phyloP scores from a whole-genome alignment of 2,113 vertebrate genomes.

The Prunella fulvescens region DNA sequence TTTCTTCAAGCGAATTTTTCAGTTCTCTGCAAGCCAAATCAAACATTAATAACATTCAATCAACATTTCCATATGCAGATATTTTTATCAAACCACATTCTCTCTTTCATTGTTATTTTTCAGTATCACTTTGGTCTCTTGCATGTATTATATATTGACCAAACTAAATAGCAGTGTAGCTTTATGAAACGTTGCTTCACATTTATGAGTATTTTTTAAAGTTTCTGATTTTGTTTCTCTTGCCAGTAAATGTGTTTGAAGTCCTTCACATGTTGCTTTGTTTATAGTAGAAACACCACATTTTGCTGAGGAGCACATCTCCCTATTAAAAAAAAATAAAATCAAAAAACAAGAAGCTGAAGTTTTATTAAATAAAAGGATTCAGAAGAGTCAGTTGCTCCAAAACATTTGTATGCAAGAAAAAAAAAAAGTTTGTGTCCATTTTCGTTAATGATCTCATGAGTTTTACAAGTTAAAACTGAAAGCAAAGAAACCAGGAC shows the following conservation, averaged over 20 bases:
- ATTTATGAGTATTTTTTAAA: conserved; percentile 37
- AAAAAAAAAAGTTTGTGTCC: conserved; percentile 63
- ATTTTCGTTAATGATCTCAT: conserved; percentile 77
- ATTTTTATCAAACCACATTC: conserved; percentile 19
- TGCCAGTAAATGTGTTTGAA: conserved; percentile 60
- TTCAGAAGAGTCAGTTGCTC: conserved; percentile 64
- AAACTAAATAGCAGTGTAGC: conserved; percentile 10
- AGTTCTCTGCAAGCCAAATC: conserved; percentile 9
- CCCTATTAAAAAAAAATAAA: conserved; percentile 45
- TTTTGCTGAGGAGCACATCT: conserved; percentile 59
- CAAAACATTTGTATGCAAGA: conserved; percentile 54
- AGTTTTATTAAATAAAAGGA: conserved; percentile 54
- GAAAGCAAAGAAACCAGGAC: conserved; percentile 75
- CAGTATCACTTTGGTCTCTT: neutral
- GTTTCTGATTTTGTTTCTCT: conserved; percentile 21
- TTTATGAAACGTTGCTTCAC: conserved; percentile 49
- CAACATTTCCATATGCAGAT: conserved; percentile 32
- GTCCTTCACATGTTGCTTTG: conserved; percentile 43
- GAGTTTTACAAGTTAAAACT: conserved; percentile 80
- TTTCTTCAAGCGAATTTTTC: neutral
- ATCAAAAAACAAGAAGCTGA: neutral
- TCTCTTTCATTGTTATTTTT: conserved; percentile 24
- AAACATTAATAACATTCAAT: conserved; percentile 21
- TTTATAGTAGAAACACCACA: conserved; percentile 43
- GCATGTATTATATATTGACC: neutral